Evolutionary conservation across 2,888 invertebrate species (phyloP).

Genomic region (Drosophila histrio): DNA sequence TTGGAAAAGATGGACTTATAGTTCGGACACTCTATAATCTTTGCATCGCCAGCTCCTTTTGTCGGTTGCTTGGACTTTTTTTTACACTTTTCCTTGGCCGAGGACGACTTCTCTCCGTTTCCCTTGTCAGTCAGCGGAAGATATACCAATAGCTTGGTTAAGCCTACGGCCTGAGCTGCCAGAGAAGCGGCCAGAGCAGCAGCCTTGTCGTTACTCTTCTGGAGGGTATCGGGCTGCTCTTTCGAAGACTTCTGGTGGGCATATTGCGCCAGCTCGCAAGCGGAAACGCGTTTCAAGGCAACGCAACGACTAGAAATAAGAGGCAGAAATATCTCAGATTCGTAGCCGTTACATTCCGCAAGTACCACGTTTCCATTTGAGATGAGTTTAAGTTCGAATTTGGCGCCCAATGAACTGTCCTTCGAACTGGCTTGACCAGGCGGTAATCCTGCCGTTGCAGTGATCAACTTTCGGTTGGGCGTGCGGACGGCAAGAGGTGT

Average conservation of each 20-base stretch:
- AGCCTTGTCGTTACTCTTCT: neutral
- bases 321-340: constrained; percentile 66
- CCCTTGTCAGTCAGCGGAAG: neutral
- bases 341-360: constrained; percentile 57
- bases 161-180: constrained; percentile 5
- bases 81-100: neutral
- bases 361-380: constrained; percentile 56
- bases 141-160: constrained; percentile 9
- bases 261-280: constrained; percentile 32
- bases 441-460: constrained; percentile 21
- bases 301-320: constrained; percentile 47
- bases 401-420: too few species aligned
- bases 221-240: neutral
- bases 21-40: neutral
- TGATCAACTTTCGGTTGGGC: constrained; percentile 17
- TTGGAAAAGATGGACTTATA: constrained; percentile 1
- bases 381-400: constrained; percentile 45
- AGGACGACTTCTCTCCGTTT: neutral
- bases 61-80: neutral
- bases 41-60: constrained; percentile 16
- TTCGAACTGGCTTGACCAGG: neutral
- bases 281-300: constrained; percentile 59
- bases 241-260: neutral
- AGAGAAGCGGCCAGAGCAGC: constrained; percentile 12
- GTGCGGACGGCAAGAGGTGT: neutral